These are phyloP conservation scores for Coptodon bakossiorum DNA, from an alignment of 2,113 vertebrate genomes.

Conservation along the genomic window DNA sequence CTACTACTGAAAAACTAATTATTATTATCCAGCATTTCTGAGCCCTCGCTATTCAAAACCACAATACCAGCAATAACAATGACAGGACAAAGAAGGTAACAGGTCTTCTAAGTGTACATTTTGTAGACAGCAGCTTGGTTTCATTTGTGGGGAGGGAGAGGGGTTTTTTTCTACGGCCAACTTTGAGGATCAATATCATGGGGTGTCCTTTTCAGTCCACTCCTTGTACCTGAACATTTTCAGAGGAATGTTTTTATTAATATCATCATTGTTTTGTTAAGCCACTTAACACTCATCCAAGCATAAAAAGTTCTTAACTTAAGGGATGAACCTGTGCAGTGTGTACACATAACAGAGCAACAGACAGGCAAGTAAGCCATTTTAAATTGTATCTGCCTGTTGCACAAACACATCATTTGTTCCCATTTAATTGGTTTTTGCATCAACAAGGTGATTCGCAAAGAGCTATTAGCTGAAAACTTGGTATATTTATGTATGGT, in stretches of 20 bases:
- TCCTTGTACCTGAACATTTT: neutral
- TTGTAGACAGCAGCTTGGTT: neutral
- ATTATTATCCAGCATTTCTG: neutral
- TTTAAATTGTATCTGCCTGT: neutral
- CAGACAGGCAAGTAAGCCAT: neutral
- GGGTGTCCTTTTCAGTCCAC: neutral
- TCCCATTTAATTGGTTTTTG: neutral
- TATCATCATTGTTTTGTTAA: neutral
- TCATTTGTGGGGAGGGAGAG: neutral
- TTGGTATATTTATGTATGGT: neutral
- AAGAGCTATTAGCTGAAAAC: neutral
- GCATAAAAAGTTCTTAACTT: neutral
- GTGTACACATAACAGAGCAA: neutral
- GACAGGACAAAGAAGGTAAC: accelerated
- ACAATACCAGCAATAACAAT: neutral
- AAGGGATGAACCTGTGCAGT: neutral
- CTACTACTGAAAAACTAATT: neutral
- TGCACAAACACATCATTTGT: neutral
- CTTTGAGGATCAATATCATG: neutral
- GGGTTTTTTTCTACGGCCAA: neutral
- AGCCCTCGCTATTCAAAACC: neutral
- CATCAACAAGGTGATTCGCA: neutral
- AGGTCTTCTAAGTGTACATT: neutral
- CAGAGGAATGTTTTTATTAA: neutral
- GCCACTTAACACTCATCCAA: neutral